phyloP scores from a whole-genome alignment of 2,888 invertebrate species.

The Microctonus brassicae region DNA sequence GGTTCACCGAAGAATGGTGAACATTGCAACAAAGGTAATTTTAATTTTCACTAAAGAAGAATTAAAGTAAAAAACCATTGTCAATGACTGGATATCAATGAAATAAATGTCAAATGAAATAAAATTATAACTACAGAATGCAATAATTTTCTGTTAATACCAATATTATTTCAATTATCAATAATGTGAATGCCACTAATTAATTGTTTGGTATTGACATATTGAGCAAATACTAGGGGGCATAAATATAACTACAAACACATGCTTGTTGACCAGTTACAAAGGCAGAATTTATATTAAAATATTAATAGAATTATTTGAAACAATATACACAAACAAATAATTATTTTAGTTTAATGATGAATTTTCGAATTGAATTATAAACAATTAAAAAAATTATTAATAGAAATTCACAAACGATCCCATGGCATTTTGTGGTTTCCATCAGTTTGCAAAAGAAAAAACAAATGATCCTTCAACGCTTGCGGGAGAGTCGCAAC shows the following conservation, averaged over 20 bases:
- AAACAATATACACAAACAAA: not conserved
- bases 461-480: not conserved
- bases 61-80: constrained; percentile 6
- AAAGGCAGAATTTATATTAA: not conserved
- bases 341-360: not conserved
- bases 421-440: too few species aligned
- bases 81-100: not conserved
- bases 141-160: not conserved
- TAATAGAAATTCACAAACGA: too few species aligned
- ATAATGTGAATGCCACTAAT: not conserved
- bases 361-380: not conserved
- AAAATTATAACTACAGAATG: not conserved
- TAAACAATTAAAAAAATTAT: too few species aligned
- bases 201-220: not conserved
- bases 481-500: constrained; percentile 1
- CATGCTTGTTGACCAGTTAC: not conserved
- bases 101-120: not conserved
- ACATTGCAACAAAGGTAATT: constrained; percentile 25
- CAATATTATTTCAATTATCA: not conserved
- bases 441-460: too few species aligned
- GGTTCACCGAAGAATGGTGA: constrained; percentile 20
- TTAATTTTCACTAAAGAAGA: not conserved
- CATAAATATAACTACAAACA: not conserved
- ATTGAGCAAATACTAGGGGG: not conserved
- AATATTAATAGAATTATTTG: not conserved